Conservation (phyloP, 1,140 invertebrate genomes). For the Brachionus koreanus region DNA sequence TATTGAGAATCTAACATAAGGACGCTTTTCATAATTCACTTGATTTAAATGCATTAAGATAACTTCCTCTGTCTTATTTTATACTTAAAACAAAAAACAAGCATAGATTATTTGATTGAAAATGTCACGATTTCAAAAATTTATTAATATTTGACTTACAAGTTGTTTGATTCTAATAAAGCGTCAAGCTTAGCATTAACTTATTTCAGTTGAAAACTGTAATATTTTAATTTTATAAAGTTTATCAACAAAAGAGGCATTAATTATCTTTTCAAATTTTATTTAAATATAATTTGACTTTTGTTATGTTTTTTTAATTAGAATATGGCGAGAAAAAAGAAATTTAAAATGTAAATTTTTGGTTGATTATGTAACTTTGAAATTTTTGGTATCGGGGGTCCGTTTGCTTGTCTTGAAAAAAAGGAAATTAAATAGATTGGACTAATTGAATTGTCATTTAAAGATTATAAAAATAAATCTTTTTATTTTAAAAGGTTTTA, state of each 20-base stretch:
- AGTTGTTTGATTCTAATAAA: neutral
- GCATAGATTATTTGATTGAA: neutral
- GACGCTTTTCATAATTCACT: neutral
- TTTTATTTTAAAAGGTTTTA: neutral
- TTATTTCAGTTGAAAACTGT: neutral
- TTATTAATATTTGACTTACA: neutral
- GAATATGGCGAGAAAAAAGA: neutral
- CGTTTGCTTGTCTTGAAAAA: neutral
- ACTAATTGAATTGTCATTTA: conserved; percentile 33
- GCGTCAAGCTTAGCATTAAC: neutral
- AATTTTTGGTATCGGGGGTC: neutral
- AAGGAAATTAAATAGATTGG: neutral
- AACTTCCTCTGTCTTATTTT: conserved; percentile 21
- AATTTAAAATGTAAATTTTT: conserved; percentile 20
- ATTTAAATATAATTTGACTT: conserved; percentile 5
- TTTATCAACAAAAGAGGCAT: neutral
- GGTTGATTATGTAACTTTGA: neutral
- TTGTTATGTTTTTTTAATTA: conserved; percentile 19
- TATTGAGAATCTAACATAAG: neutral
- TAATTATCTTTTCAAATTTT: conserved; percentile 36
- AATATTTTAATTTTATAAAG: conserved; percentile 23
- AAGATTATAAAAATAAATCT: neutral
- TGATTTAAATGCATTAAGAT: conserved; percentile 10
- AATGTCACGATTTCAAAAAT: conserved; percentile 29
- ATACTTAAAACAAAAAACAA: neutral